phyloP scores from a whole-genome alignment of 2,113 vertebrate genomes.

The Protobothrops flavoviridis region DNA sequence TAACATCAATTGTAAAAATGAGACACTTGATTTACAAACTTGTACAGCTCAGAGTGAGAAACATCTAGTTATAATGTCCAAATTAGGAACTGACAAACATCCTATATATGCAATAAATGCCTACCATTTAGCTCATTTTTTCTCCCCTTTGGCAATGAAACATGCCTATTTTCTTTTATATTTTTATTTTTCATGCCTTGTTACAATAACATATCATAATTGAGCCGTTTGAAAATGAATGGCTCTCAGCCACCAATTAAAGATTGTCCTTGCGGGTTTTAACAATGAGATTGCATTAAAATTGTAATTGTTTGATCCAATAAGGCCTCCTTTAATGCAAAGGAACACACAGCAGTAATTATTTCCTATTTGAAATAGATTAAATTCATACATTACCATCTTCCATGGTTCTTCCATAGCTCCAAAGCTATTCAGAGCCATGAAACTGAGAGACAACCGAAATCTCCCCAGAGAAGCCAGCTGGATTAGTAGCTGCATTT shows the following conservation, averaged over 20 bases:
- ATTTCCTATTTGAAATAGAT: not conserved
- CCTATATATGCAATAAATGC: not conserved
- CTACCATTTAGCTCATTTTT: not conserved
- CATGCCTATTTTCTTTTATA: not conserved
- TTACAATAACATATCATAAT: too few species aligned
- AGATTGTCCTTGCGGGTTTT: not conserved
- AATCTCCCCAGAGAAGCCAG: not conserved
- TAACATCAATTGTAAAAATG: not conserved
- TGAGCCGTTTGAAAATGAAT: not conserved
- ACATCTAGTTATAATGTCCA: not conserved
- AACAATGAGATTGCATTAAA: not conserved
- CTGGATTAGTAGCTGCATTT: not conserved
- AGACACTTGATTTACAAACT: not conserved
- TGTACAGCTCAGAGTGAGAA: not conserved
- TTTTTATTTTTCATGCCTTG: not conserved
- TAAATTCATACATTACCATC: not conserved
- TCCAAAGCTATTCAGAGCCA: not conserved
- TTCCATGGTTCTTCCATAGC: not conserved
- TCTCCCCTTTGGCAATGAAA: not conserved
- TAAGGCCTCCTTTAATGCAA: not conserved
- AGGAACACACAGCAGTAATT: not conserved
- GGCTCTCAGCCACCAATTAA: not conserved
- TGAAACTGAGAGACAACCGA: not conserved
- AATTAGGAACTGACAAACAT: not conserved
- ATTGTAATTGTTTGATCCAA: not conserved